These are phyloP conservation scores for Asteroscopus sphinx DNA, from an alignment of 2,888 invertebrate genomes.

Conservation along the genomic window DNA sequence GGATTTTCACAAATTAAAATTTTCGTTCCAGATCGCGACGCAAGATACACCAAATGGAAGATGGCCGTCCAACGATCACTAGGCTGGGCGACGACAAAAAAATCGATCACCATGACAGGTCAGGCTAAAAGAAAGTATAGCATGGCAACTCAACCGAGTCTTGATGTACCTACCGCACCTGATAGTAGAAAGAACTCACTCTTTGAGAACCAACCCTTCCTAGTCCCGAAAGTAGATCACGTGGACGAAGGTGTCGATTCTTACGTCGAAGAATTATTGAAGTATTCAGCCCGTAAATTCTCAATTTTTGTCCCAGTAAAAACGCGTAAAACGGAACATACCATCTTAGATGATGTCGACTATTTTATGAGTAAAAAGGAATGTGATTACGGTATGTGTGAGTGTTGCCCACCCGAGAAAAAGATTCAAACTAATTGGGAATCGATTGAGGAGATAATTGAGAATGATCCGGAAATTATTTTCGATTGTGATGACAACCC, in stretches of 20 bases:
- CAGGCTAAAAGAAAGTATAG: conserved; percentile 83
- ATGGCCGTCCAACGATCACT: conserved; percentile 97
- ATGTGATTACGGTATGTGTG: conserved; percentile 82
- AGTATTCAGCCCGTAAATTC: conserved; percentile 81
- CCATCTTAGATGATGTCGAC: conserved; percentile 82
- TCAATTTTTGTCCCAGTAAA: conserved; percentile 73
- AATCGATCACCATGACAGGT: conserved; percentile 94
- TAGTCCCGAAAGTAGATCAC: conserved; percentile 59
- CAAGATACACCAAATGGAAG: conserved; percentile 97
- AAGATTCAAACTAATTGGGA: conserved; percentile 79
- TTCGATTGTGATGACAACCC: conserved; percentile 84
- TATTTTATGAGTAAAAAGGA: conserved; percentile 82
- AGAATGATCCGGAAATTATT: conserved; percentile 86
- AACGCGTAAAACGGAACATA: conserved; percentile 68
- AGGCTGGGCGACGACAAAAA: conserved; percentile 95
- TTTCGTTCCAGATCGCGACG: conserved; percentile 92
- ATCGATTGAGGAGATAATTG: conserved; percentile 84
- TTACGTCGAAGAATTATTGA: conserved; percentile 75
- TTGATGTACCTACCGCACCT: conserved; percentile 63
- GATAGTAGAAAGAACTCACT: conserved; percentile 69
- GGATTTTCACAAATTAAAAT: too few species aligned
- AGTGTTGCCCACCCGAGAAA: conserved; percentile 76
- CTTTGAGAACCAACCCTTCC: conserved; percentile 51
- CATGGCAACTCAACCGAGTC: conserved; percentile 66
- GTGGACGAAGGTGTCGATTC: conserved; percentile 68